Conservation (phyloP, 2,113 vertebrate species). For the Phainopepla nitens region DNA sequence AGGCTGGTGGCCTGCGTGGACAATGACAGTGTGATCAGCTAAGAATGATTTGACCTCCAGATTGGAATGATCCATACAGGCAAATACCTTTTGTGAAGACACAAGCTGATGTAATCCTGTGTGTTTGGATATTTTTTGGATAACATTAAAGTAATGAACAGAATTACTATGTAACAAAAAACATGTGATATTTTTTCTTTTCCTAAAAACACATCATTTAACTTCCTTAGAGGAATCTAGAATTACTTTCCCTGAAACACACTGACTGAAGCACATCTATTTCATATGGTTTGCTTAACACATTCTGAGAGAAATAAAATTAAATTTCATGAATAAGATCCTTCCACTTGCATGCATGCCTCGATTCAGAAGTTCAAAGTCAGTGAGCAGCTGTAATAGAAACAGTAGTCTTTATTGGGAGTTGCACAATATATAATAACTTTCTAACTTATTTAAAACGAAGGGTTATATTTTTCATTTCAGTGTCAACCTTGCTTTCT, state of each 20-base stretch:
- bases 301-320: neutral
- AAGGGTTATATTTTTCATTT: neutral
- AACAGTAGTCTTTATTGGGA: neutral
- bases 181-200: neutral
- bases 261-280: neutral
- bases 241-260: neutral
- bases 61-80: neutral
- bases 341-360: neutral
- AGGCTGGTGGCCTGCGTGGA: accelerated
- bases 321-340: neutral
- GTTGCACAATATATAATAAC: neutral
- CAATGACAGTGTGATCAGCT: neutral
- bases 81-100: neutral
- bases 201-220: neutral
- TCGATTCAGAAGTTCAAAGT: neutral
- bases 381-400: neutral
- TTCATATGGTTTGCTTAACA: neutral
- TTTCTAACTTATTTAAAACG: neutral
- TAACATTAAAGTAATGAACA: neutral
- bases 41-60: neutral
- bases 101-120: neutral
- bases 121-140: neutral
- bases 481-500: neutral
- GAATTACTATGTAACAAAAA: neutral
- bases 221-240: neutral